Base-by-base conservation (phyloP, 2,888 invertebrate species). In the Drosophila nigritarsus region DNA sequence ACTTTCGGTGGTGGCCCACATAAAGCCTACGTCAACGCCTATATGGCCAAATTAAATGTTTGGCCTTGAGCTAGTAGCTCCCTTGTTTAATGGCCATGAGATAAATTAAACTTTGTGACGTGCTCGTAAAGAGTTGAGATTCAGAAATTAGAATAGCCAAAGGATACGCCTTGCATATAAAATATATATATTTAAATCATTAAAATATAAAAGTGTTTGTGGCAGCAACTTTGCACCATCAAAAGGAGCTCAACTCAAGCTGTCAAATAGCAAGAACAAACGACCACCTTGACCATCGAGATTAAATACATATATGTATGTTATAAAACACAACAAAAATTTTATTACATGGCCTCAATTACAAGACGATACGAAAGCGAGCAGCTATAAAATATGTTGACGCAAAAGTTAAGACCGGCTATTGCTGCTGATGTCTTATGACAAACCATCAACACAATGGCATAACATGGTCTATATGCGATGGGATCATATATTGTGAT, bases 281-380 rank as follows among this genome's bases (percentile, higher is more conserved):
- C 36, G 34, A 27, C n/a, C 36, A 71, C 59, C 54, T 64, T 70
- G 72, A 63, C 70, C 70, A 40, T 51, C 29, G 1, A 13, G 3
- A 11, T 24, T 45, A 58, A 9, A 36, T 18, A 69, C 15, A 40
- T 53, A 36, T 5, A 48, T 18, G 29, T 18, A 60, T 61, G 61
- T 55, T 15, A 24, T 45, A 24, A 8, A 24, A 15, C 2, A 24
- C 15, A 15, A 8, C 11, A 24, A 9, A 24, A 15, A 53, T 78
- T 78, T 84, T 87, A 87, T 82, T 65, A 61, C 71, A 73, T 50
- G 76, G 73, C 76, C 83, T 61, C 81, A 87, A 84, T 87, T 76
- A 84, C 80, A 75, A 68, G 73, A 53, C 55, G 34, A 54, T 68
- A 48, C 58, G 64, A 50, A 66, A 69, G 64, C 59, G 32, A 49